phyloP scores from a whole-genome alignment of 2,797 vertebrate genomes.

The Geotrypetes seraphini region DNA sequence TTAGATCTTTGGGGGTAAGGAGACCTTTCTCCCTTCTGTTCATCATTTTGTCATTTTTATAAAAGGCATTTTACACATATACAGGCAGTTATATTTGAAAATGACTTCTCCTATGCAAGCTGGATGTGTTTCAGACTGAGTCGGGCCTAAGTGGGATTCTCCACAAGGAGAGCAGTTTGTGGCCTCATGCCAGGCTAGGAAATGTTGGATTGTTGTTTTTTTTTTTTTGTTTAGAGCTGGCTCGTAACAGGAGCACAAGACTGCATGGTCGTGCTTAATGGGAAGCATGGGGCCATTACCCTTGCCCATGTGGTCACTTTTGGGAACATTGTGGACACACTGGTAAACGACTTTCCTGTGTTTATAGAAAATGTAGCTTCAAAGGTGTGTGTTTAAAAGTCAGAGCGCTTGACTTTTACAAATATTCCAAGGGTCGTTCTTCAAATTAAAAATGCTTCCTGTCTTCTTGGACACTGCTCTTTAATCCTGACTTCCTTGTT shows the following conservation, averaged over 20 bases:
- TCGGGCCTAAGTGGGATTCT: too few relatives aligned
- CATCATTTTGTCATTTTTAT: too few relatives aligned
- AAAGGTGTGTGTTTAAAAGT: not conserved
- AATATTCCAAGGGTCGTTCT: not conserved
- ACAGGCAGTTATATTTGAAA: too few relatives aligned
- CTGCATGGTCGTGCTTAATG: rapidly evolving
- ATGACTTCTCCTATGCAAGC: too few relatives aligned
- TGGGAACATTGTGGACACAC: rapidly evolving
- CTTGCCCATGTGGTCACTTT: not conserved
- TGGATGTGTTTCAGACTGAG: too few relatives aligned
- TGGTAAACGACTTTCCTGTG: not conserved
- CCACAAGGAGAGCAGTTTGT: too few relatives aligned
- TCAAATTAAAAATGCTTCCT: not conserved
- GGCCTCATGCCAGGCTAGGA: too few relatives aligned
- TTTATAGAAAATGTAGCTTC: not conserved
- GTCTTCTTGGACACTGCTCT: not conserved
- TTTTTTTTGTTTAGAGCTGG: too few relatives aligned
- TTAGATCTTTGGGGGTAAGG: too few relatives aligned
- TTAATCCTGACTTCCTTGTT: not conserved
- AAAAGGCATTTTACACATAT: too few relatives aligned
- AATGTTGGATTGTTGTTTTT: too few relatives aligned
- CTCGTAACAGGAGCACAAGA: not conserved
- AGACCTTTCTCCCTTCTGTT: too few relatives aligned
- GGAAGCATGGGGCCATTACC: not conserved
- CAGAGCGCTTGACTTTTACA: not conserved